Conservation (phyloP, 2,113 vertebrate genomes). For the Anoplopoma fimbria region DNA sequence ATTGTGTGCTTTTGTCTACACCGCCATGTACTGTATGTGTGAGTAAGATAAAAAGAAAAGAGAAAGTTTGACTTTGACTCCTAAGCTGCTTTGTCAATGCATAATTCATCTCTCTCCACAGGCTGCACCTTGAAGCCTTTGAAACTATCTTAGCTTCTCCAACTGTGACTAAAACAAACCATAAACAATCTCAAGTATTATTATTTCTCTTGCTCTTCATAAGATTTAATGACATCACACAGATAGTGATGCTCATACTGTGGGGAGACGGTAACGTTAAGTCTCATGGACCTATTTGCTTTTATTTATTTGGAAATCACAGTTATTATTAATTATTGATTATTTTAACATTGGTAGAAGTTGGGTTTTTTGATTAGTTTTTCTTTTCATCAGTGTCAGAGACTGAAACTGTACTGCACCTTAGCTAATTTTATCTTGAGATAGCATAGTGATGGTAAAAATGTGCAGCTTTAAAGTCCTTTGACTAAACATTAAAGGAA, state of each 20-base stretch:
- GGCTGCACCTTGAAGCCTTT: conserved; percentile 52
- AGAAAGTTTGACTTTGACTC: conserved; percentile 68
- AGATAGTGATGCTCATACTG: not conserved
- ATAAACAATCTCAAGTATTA: conserved; percentile 14
- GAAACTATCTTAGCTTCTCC: conserved; percentile 53
- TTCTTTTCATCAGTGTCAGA: not conserved
- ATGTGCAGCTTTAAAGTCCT: not conserved
- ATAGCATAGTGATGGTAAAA: not conserved
- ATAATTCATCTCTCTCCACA: conserved; percentile 67
- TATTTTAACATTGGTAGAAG: not conserved
- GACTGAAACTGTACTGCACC: not conserved
- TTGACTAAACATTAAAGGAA: not conserved
- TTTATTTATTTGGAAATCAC: conserved; percentile 7
- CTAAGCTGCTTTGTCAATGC: conserved; percentile 70
- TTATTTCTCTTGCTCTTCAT: conserved; percentile 8
- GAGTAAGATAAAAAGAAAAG: conserved; percentile 64
- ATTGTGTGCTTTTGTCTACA: conserved; percentile 59
- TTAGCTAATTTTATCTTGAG: not conserved
- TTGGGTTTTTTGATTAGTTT: too few relatives aligned
- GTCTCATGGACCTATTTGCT: not conserved
- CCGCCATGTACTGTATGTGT: conserved; percentile 62
- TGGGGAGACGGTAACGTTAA: not conserved
- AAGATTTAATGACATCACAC: conserved; percentile 32
- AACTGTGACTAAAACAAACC: conserved; percentile 62
- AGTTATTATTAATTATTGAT: not conserved